Evolutionary conservation across 2,113 vertebrate genomes (phyloP).

Genomic region (Acanthochromis polyacanthus): DNA sequence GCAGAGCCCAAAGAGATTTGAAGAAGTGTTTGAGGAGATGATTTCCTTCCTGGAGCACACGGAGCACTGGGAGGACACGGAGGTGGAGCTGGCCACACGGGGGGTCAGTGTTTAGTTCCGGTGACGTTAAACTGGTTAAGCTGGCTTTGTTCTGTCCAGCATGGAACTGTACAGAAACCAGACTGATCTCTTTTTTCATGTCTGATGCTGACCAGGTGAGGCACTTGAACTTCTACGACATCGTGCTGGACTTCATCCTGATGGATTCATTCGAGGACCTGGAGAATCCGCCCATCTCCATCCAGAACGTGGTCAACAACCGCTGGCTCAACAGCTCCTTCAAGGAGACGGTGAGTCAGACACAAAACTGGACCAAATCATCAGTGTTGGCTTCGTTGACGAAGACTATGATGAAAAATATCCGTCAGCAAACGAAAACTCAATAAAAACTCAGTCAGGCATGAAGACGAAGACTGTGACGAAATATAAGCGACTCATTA

Average conservation of each 20-base stretch:
- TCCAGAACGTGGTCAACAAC: slow-evolving; percentile 96
- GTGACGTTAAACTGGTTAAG: neutral
- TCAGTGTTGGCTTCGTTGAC: no score
- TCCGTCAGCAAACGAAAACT: no score
- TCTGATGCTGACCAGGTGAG: slow-evolving; percentile 85
- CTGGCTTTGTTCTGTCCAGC: neutral
- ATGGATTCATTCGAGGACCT: slow-evolving; percentile 99
- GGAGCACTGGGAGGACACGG: slow-evolving; percentile 94
- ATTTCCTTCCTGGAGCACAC: slow-evolving; percentile 92
- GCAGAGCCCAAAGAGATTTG: slow-evolving; percentile 96
- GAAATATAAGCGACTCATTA: no score
- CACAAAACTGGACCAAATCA: neutral
- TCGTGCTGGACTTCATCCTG: slow-evolving; percentile 97
- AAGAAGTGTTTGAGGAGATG: slow-evolving; percentile 97
- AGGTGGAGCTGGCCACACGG: slow-evolving; percentile 92
- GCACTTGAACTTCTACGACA: slow-evolving; percentile 96
- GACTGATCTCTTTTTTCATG: no score
- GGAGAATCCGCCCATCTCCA: slow-evolving; percentile 96
- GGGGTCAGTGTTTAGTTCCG: slow-evolving; percentile 84
- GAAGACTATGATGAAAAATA: no score
- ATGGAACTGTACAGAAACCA: no score
- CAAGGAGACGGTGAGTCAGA: slow-evolving; percentile 93
- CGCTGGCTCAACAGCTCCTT: slow-evolving; percentile 97
- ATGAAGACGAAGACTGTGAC: no score
- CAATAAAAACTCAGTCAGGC: no score